Evolutionary conservation across 2,113 vertebrate species (phyloP), one percentile per base, ranked within the genome.

Genomic region (Vidua macroura): DNA sequence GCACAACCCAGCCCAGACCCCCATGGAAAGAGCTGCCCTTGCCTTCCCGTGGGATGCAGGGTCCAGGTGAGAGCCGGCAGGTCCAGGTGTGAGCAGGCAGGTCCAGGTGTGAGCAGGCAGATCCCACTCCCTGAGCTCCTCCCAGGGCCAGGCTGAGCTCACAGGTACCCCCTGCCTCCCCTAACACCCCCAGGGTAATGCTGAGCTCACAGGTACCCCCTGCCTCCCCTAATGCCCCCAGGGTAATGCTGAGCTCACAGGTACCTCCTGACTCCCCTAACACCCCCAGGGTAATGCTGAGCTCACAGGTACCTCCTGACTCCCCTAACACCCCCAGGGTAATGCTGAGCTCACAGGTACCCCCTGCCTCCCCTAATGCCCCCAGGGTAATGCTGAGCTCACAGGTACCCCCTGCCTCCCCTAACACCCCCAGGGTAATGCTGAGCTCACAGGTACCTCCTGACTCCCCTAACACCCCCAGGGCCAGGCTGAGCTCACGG

Each of bases 281-380:
- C 3, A 74, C 8, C 0, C 6, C 2, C 4, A 22, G 1, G n/a
- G 35, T 8, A n/a, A n/a, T n/a, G 2, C 30, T 11, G 33, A 3
- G 7, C 15, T 3, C 33, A 7, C 53, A 22, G 46, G 31, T 15
- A 48, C 24, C 56, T 59, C 24, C 30, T n/a, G 27, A 43, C 35
- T 43, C 59, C 56, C 60, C 39, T 13, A 10, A 23, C 3, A 74
- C 8, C 0, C 6, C 2, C 4, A 22, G 1, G n/a, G 35, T 8
- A n/a, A n/a, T n/a, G 2, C 30, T 11, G 33, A 3, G 7, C 15
- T 3, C 33, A 7, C 53, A 22, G 46, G 31, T 15, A 48, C 24
- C 56, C 63, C 24, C 30, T n/a, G 27, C 46, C 35, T 43, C 59
- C 56, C 60, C 39, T 13, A 10, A 23, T 3, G 74, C 8, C 0